Evolutionary conservation across 2,888 invertebrate genomes (phyloP).

Genomic region (Crossocerus cetratus): DNA sequence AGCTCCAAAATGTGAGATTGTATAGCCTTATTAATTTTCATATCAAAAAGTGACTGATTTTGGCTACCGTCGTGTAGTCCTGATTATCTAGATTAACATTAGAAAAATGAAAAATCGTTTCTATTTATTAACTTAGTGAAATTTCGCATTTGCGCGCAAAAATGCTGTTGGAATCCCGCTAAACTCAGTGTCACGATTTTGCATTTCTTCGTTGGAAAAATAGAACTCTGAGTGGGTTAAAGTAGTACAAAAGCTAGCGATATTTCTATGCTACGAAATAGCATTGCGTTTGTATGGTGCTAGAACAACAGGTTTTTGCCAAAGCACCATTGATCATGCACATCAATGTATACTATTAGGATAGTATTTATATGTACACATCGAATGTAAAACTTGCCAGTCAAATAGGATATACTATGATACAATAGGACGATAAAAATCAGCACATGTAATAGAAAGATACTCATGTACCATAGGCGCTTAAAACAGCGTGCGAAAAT

Average conservation of each 20-base stretch:
- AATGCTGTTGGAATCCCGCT: conserved; percentile 16
- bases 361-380: conserved; percentile 64
- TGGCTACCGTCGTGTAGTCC: conserved; percentile 25
- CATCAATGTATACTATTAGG: conserved; percentile 58
- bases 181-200: conserved; percentile 19
- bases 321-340: conserved; percentile 64
- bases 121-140: conserved; percentile 57
- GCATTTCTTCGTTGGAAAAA: conserved; percentile 42
- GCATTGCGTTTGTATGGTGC: conserved; percentile 62
- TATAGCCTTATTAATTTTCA: conserved; percentile 45
- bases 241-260: conserved; percentile 52
- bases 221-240: conserved; percentile 27
- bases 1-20: conserved; percentile 45
- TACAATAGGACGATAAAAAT: conserved; percentile 38
- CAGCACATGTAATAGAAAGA: conserved; percentile 22
- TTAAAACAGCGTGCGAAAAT: too few relatives aligned
- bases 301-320: conserved; percentile 61
- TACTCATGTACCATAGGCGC: conserved; percentile 28
- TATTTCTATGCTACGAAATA: conserved; percentile 54
- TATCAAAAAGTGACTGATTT: conserved; percentile 43
- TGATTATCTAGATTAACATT: conserved; percentile 36
- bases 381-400: conserved; percentile 56
- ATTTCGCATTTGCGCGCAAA: not conserved
- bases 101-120: conserved; percentile 28
- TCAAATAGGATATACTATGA: conserved; percentile 37